phyloP scores from a whole-genome alignment of 1,140 invertebrate species.

The Brachystomella parvula region DNA sequence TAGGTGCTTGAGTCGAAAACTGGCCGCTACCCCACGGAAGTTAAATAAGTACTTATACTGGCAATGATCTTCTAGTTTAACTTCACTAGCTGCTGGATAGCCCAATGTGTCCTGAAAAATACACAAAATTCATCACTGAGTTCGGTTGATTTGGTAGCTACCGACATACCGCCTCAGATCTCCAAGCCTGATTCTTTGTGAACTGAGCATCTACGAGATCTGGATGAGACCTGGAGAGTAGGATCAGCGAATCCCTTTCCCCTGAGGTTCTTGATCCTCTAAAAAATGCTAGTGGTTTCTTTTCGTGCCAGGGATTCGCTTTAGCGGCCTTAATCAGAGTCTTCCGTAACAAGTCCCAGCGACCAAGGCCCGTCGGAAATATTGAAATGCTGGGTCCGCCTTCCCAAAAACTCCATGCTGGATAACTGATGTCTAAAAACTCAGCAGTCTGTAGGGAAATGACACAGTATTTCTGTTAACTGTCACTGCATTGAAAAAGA shows the following conservation, averaged over 20 bases:
- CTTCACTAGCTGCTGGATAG: slow-evolving; percentile 70
- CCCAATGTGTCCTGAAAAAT: slow-evolving; percentile 70
- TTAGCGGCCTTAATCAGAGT: slow-evolving; percentile 59
- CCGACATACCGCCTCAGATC: slow-evolving; percentile 63
- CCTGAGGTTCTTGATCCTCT: slow-evolving; percentile 84
- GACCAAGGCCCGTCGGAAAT: slow-evolving; percentile 83
- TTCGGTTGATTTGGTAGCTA: background rate
- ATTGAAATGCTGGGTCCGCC: slow-evolving; percentile 85
- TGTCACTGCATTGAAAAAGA: slow-evolving; percentile 22
- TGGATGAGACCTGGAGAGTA: slow-evolving; percentile 68
- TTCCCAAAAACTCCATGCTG: slow-evolving; percentile 78
- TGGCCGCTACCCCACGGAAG: slow-evolving; percentile 91
- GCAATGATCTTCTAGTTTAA: slow-evolving; percentile 85
- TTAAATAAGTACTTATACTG: slow-evolving; percentile 92
- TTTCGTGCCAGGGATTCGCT: slow-evolving; percentile 66
- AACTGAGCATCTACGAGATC: slow-evolving; percentile 84
- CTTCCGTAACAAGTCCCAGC: slow-evolving; percentile 78
- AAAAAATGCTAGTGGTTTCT: slow-evolving; percentile 73
- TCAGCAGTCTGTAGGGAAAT: slow-evolving; percentile 53
- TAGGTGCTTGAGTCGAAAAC: slow-evolving; percentile 93
- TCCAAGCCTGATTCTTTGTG: slow-evolving; percentile 98
- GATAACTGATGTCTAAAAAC: slow-evolving; percentile 90
- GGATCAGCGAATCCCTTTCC: slow-evolving; percentile 80
- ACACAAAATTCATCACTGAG: background rate
- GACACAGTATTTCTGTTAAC: slow-evolving; percentile 21